phyloP scores from a whole-genome alignment of 2,113 vertebrate genomes.

The Seriola quinqueradiata region DNA sequence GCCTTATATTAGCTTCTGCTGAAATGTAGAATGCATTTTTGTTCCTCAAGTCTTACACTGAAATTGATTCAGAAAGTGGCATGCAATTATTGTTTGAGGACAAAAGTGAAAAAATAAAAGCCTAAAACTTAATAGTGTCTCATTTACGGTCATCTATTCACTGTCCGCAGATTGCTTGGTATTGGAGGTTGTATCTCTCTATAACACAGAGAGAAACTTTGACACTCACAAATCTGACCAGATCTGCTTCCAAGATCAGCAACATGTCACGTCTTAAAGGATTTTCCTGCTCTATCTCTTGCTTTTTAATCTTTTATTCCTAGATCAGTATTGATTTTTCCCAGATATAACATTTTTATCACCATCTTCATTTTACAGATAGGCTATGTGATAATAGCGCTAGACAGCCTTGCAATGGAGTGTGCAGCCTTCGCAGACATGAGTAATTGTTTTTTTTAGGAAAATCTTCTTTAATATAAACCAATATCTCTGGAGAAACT shows the following conservation, averaged over 20 bases:
- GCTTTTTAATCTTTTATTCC: neutral
- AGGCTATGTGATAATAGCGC: neutral
- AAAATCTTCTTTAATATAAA: too few species aligned
- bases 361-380: neutral
- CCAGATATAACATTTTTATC: neutral
- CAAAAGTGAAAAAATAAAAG: neutral
- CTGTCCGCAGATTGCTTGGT: neutral
- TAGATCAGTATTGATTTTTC: neutral
- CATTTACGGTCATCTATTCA: neutral
- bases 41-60: neutral
- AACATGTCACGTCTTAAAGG: neutral
- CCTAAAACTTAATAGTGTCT: neutral
- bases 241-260: neutral
- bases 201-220: neutral
- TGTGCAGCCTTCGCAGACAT: too few species aligned
- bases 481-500: too few species aligned
- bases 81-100: neutral
- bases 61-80: neutral
- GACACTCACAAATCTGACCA: neutral
- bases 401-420: too few species aligned
- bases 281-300: neutral
- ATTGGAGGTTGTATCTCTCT: neutral
- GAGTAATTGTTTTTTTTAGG: too few species aligned
- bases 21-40: neutral
- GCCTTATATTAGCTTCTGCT: neutral